These are phyloP conservation scores for Pollenia angustigena DNA, from an alignment of 2,888 invertebrate species.

Conservation along the genomic window DNA sequence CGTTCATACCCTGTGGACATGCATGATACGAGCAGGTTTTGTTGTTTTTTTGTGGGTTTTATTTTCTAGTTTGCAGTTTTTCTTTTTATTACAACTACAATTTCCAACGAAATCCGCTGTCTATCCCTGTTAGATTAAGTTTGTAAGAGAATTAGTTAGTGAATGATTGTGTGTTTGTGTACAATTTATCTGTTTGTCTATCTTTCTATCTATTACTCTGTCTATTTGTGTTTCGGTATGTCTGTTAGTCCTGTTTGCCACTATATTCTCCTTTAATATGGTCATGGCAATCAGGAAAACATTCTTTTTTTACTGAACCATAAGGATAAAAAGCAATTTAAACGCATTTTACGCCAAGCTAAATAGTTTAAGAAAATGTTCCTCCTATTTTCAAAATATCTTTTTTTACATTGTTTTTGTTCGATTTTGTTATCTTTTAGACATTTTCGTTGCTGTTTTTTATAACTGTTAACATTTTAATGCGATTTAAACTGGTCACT, in stretches of 20 bases:
- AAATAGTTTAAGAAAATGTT: conserved; percentile 47
- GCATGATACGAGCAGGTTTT: conserved; percentile 13
- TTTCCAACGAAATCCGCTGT: conserved; percentile 63
- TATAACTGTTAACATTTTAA: conserved; percentile 40
- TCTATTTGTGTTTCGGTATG: conserved; percentile 41
- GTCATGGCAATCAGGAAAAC: conserved; percentile 49
- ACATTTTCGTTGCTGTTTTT: conserved; percentile 20
- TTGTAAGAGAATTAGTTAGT: conserved; percentile 11
- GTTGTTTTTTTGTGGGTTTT: conserved; percentile 22
- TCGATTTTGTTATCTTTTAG: conserved; percentile 26
- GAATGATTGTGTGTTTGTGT: conserved; percentile 8
- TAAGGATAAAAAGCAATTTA: conserved; percentile 67
- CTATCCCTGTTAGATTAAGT: conserved; percentile 57
- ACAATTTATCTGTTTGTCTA: conserved; percentile 36
- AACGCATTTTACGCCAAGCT: conserved; percentile 67
- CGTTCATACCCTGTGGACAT: conserved; percentile 2
- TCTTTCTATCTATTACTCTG: conserved; percentile 27
- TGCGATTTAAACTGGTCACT: conserved; percentile 52
- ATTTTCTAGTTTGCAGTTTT: neutral
- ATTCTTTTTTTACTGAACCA: conserved; percentile 27
- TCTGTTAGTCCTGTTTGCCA: conserved; percentile 19
- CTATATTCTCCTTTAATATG: conserved; percentile 12
- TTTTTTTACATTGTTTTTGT: conserved; percentile 38
- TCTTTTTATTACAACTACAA: conserved; percentile 50
- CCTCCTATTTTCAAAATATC: conserved; percentile 38